phyloP scores from a whole-genome alignment of 1,140 invertebrate genomes.

The Lucilia cuprina region DNA sequence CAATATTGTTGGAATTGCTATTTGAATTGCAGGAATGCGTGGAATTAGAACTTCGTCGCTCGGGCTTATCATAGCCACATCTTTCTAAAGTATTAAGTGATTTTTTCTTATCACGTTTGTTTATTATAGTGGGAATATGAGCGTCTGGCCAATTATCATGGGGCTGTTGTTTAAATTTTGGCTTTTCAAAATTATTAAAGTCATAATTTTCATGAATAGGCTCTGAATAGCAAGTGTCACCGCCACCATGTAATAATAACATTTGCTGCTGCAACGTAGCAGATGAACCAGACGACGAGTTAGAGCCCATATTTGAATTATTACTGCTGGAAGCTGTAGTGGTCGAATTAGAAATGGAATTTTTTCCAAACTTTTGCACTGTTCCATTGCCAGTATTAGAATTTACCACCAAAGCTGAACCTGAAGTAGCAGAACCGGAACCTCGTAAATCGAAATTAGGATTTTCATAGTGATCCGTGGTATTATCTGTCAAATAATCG shows the following conservation, averaged over 20 bases:
- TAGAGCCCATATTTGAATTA: conserved; percentile 25
- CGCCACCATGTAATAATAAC: conserved; percentile 44
- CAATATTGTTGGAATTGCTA: background rate
- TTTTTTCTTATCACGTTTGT: conserved; percentile 42
- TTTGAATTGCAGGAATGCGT: conserved; percentile 51
- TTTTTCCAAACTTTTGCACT: conserved; percentile 37
- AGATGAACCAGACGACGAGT: conserved; percentile 41
- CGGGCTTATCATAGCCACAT: conserved; percentile 47
- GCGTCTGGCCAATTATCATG: conserved; percentile 47
- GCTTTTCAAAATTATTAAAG: conserved; percentile 60
- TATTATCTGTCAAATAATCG: conserved; percentile 51
- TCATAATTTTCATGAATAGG: conserved; percentile 52
- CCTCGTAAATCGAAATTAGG: conserved; percentile 58
- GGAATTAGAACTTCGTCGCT: conserved; percentile 56
- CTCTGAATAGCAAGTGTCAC: conserved; percentile 59
- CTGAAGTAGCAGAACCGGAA: background rate
- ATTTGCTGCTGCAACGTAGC: conserved; percentile 51
- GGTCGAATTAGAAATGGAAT: conserved; percentile 36
- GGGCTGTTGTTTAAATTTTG: conserved; percentile 45
- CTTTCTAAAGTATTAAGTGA: conserved; percentile 45
- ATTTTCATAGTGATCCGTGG: conserved; percentile 61
- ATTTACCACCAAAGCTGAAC: conserved; percentile 6
- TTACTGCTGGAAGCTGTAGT: conserved; percentile 41
- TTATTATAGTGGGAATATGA: conserved; percentile 36
- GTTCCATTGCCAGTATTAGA: background rate